A percentile compares a stretch with the other conserved stretches of the same genome.
Evolutionary conservation across 2,797 vertebrate species (phyloP).

Genomic region (Acanthurus leucopareius): DNA sequence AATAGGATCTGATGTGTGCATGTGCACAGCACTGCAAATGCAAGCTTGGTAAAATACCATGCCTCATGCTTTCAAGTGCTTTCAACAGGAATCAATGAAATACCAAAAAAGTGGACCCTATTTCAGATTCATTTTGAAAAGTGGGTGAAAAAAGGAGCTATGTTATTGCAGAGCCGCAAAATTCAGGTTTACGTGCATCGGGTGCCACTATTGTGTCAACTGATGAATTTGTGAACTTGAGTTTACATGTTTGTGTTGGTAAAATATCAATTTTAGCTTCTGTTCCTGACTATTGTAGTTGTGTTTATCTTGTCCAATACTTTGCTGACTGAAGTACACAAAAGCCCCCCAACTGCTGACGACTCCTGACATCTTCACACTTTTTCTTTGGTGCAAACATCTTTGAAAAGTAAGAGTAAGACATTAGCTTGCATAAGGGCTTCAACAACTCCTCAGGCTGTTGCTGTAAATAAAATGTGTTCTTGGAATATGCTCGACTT

Average conservation of each 20-base stretch:
- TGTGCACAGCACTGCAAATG: constrained; percentile 36
- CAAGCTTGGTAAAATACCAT: constrained; percentile 29
- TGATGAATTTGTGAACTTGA: no score
- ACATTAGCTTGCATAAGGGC: constrained; percentile 38
- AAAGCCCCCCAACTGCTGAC: background rate
- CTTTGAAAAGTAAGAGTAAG: constrained; percentile 14
- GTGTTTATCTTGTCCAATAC: background rate
- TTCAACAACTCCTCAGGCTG: constrained; percentile 32
- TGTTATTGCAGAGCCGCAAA: background rate
- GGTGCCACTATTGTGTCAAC: background rate
- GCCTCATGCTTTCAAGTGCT: constrained; percentile 20
- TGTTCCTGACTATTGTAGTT: background rate
- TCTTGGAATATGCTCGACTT: constrained; percentile 48
- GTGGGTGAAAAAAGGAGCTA: background rate
- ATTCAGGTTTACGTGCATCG: background rate
- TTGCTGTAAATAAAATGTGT: constrained; percentile 46
- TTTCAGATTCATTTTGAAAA: constrained; percentile 15
- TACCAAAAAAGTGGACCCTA: background rate
- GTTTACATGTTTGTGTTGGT: background rate
- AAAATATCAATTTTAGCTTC: background rate
- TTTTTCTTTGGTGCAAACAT: constrained; percentile 18
- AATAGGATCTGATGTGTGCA: constrained; percentile 59
- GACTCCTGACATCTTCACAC: constrained; percentile 13
- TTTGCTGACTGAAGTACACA: background rate
- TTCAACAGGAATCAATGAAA: constrained; percentile 30